Conservation (phyloP, 92 coral and sea anemone genomes). For the Micromussa lordhowensis region DNA sequence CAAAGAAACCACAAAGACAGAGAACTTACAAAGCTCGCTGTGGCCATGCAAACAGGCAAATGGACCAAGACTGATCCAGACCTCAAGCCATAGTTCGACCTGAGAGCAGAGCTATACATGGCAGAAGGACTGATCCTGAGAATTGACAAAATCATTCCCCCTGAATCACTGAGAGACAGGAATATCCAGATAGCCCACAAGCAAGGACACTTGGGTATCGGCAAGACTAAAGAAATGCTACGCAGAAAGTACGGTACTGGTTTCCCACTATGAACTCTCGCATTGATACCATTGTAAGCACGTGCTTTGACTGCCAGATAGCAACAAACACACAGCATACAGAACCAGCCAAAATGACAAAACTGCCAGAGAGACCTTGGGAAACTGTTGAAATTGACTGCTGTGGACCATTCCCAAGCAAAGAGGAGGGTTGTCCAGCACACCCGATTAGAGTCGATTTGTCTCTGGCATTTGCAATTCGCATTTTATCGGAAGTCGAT, state of each 20-base stretch:
- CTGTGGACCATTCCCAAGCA: constrained; percentile 69
- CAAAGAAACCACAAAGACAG: constrained; percentile 28
- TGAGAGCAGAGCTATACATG: constrained; percentile 57
- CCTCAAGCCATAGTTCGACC: too few species aligned
- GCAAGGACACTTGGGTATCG: constrained; percentile 70
- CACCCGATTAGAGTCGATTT: too few species aligned
- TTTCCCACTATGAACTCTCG: constrained; percentile 54
- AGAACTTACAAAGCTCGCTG: neutral
- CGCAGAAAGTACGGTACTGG: constrained; percentile 71
- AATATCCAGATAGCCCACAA: constrained; percentile 50
- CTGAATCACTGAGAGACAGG: constrained; percentile 50
- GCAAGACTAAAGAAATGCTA: constrained; percentile 71
- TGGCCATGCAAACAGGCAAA: too few species aligned
- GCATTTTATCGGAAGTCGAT: too few species aligned
- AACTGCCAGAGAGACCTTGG: constrained; percentile 70
- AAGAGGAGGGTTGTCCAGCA: too few species aligned
- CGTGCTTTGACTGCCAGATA: constrained; percentile 62
- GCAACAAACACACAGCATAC: constrained; percentile 56
- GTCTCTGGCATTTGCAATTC: too few species aligned
- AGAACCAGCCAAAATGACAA: constrained; percentile 66
- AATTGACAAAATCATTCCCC: constrained; percentile 56
- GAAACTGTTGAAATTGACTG: constrained; percentile 58
- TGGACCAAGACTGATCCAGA: neutral
- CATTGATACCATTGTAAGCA: constrained; percentile 54
- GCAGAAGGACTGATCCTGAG: constrained; percentile 51